phyloP scores from a whole-genome alignment of 2,797 vertebrate species.

The Balearica regulorum region DNA sequence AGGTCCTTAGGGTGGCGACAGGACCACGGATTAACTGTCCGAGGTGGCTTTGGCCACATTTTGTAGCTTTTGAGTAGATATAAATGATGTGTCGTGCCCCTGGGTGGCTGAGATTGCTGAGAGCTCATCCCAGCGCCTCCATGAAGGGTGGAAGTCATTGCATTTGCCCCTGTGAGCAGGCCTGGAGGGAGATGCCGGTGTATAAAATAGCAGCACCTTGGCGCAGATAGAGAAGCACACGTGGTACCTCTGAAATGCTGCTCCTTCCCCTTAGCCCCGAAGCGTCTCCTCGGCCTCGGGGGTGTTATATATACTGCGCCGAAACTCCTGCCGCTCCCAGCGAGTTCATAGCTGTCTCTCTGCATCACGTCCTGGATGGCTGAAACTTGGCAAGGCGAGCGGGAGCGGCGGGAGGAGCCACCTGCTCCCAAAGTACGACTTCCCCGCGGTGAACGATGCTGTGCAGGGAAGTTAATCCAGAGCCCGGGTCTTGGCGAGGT shows the following conservation, averaged over 20 bases:
- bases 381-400: neutral
- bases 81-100: neutral
- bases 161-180: rapidly evolving
- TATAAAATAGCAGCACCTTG: neutral
- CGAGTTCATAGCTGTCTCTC: neutral
- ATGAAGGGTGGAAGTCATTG: neutral
- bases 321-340: neutral
- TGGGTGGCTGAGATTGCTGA: neutral
- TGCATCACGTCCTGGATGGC: neutral
- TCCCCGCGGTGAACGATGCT: rapidly evolving
- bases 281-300: neutral
- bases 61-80: neutral
- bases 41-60: neutral
- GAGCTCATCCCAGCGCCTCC: neutral
- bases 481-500: neutral
- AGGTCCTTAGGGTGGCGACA: neutral
- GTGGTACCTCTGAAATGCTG: neutral
- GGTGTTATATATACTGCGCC: rapidly evolving
- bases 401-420: rapidly evolving
- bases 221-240: rapidly evolving
- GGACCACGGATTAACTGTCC: neutral
- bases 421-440: rapidly evolving
- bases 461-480: rapidly evolving
- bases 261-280: neutral
- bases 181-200: neutral